These are phyloP conservation scores for Drosophila ezoana DNA, from an alignment of 2,888 invertebrate genomes.

Conservation along the genomic window DNA sequence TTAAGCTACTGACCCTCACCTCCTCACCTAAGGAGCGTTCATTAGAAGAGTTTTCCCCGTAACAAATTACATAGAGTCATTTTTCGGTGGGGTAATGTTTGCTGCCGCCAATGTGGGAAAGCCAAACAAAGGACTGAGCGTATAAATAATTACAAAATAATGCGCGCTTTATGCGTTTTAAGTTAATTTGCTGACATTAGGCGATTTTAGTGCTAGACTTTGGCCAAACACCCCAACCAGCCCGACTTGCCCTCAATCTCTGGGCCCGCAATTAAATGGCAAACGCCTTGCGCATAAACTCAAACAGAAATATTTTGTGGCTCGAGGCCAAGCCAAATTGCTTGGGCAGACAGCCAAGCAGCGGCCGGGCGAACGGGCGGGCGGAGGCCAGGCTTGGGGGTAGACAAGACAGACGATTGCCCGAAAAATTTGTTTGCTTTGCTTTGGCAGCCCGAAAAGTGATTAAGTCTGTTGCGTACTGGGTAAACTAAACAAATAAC, in stretches of 20 bases:
- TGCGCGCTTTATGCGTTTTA: constrained; percentile 79
- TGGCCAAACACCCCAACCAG: constrained; percentile 16
- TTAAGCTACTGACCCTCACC: too few species aligned
- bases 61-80: too few species aligned
- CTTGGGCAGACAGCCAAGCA: constrained; percentile 63
- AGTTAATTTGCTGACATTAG: constrained; percentile 81
- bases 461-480: constrained; percentile 21
- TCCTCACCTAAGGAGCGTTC: too few species aligned
- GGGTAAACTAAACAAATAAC: constrained; percentile 6
- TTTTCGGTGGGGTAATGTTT: too few species aligned
- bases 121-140: constrained; percentile 57
- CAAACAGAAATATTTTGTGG: constrained; percentile 56
- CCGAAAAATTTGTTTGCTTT: constrained; percentile 30
- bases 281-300: constrained; percentile 65
- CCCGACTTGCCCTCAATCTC: constrained; percentile 17
- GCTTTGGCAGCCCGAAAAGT: constrained; percentile 15
- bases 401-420: constrained; percentile 33
- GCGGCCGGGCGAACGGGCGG: constrained; percentile 12
- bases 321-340: constrained; percentile 46
- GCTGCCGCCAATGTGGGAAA: constrained; percentile 52
- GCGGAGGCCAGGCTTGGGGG: background rate
- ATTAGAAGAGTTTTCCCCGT: too few species aligned
- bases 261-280: constrained; percentile 64
- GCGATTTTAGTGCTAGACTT: constrained; percentile 66
- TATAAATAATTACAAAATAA: constrained; percentile 81